Percentiles rank a stretch among this genome's conserved stretches.
Conservation (phyloP, 2,797 vertebrate genomes). For the Tokudaia tokunoshimensis region DNA sequence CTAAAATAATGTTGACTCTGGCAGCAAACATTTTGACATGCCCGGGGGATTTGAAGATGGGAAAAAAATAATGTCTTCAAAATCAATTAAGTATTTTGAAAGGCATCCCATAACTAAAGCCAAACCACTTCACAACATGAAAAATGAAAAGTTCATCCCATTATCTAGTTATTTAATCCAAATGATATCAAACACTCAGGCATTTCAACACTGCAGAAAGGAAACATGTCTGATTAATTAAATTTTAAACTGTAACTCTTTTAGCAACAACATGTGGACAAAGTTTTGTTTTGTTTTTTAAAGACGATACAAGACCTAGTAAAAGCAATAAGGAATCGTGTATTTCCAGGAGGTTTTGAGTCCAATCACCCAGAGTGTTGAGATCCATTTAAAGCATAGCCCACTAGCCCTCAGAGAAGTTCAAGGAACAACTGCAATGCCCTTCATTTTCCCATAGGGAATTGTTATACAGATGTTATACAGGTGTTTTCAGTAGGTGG, state of each 20-base stretch:
- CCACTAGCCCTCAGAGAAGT: slow-evolving; percentile 11
- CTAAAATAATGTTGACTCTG: slow-evolving; percentile 22
- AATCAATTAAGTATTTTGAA: slow-evolving; percentile 69
- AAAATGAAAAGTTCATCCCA: slow-evolving; percentile 67
- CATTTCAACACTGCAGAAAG: slow-evolving; percentile 44
- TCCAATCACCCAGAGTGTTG: slow-evolving; percentile 19
- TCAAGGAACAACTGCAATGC: slow-evolving; percentile 43
- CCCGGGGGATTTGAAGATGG: slow-evolving; percentile 58
- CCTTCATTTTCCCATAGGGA: background rate
- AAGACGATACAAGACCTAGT: background rate
- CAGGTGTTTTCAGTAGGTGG: background rate
- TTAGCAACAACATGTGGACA: slow-evolving; percentile 27
- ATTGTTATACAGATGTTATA: slow-evolving; percentile 8
- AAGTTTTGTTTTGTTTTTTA: background rate
- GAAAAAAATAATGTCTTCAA: slow-evolving; percentile 71
- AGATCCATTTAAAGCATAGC: slow-evolving; percentile 22
- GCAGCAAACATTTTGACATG: slow-evolving; percentile 64
- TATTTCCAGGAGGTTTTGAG: slow-evolving; percentile 42
- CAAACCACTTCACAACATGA: slow-evolving; percentile 70
- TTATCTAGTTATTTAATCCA: slow-evolving; percentile 65
- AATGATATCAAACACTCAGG: slow-evolving; percentile 57
- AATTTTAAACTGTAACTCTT: slow-evolving; percentile 58
- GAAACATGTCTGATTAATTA: slow-evolving; percentile 48
- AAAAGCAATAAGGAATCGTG: background rate
- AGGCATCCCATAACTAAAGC: slow-evolving; percentile 40